Conservation (phyloP, 2,888 invertebrate genomes). For the Tubiluchus corallicola region DNA sequence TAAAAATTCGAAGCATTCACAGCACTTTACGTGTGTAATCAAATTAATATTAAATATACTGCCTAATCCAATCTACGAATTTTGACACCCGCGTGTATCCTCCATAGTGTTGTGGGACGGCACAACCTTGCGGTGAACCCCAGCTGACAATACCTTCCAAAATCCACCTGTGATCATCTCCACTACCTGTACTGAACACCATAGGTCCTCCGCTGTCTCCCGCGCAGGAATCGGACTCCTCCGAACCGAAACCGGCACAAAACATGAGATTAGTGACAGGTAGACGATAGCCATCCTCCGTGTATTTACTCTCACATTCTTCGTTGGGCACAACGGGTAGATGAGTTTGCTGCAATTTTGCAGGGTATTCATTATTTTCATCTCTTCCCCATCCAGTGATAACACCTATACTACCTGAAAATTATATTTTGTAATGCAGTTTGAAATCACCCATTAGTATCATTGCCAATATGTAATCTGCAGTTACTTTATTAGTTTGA, state of each 20-base stretch:
- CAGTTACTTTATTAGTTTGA: too few species aligned
- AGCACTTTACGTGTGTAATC: too few species aligned
- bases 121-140: constrained; percentile 16
- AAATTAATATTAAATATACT: constrained; percentile 13
- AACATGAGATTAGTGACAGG: constrained; percentile 12
- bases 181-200: constrained; percentile 14
- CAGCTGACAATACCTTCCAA: constrained; percentile 17
- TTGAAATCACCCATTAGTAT: too few species aligned
- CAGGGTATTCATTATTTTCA: constrained; percentile 14
- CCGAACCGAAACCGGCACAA: constrained; percentile 12
- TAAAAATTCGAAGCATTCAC: too few species aligned
- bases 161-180: constrained; percentile 13
- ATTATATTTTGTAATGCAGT: too few species aligned
- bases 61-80: constrained; percentile 15
- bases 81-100: constrained; percentile 14
- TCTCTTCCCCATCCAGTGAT: constrained; percentile 16
- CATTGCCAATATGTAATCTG: too few species aligned
- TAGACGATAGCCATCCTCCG: constrained; percentile 12
- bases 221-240: constrained; percentile 14
- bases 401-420: too few species aligned
- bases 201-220: constrained; percentile 17
- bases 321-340: constrained; percentile 14
- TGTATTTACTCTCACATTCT: constrained; percentile 15
- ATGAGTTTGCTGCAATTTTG: constrained; percentile 14
- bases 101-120: constrained; percentile 14